Evolutionary conservation across 2,888 invertebrate species (phyloP), one percentile per base, ranked within the genome.

Genomic region (Diarsia dahlii): DNA sequence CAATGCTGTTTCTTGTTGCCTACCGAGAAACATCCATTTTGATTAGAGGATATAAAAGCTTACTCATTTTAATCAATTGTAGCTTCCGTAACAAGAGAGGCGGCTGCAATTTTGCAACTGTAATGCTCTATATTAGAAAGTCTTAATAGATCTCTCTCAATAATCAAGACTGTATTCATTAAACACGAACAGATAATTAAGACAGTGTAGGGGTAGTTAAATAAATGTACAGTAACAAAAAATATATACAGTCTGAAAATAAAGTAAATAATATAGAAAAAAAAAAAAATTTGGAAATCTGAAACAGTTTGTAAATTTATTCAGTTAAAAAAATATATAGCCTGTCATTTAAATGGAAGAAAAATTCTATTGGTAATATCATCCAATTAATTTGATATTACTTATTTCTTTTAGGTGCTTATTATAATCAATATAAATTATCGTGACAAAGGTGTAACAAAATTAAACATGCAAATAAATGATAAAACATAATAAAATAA

Each of bases 391-490:
- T 67, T 34, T 13, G 8, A 45, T n/a, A 13, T 46, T 56, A 9
- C 45, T 52, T 18, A 6, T 56, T n/a, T n/a, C 1, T 18, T 20
- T 15, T 3, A 54, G 45, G 20, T 39, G 28, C n/a, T 60, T 69
- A 34, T 68, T 39, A 39, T 3, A 60, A 23, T 45, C 23, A 50
- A 68, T 46, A 69, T 58, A 34, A 34, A 8, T 39, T 39, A 72
- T 28, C 23, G 39, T 23, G 34, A 76, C 28, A 34, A 10, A 83
- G 63, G 75, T 82, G 66, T 80, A 78, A 76, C 52, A 71, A 68
- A 82, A 80, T 72, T 80, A 75, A 79, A 80, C 87, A 84, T 86
- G 85, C 84, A 85, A 79, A 78, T 78, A 92, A 91, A 92, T 89
- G 89, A 90, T 88, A 87, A 85, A 85, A 23, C 75, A 86, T 74